Percentiles rank a stretch among this genome's conserved stretches.
phyloP scores from a whole-genome alignment of 2,113 vertebrate genomes.

The Bombycilla garrulus region DNA sequence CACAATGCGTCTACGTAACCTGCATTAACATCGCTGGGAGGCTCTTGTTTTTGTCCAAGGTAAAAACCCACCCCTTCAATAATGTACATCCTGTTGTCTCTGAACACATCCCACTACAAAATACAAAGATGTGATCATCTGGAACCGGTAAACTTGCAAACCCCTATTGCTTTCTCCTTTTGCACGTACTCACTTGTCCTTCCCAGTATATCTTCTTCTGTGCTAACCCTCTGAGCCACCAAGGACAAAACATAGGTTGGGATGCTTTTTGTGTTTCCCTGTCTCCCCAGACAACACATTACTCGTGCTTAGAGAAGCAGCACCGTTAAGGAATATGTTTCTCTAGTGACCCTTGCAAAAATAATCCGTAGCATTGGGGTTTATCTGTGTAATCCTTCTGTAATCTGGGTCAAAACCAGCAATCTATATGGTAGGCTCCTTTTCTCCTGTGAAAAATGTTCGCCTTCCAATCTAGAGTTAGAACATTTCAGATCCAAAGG shows the following conservation, averaged over 20 bases:
- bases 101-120: not conserved
- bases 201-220: not conserved
- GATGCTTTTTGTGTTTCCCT: not conserved
- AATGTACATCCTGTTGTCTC: not conserved
- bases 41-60: not conserved
- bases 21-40: not conserved
- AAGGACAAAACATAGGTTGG: not conserved
- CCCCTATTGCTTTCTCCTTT: not conserved
- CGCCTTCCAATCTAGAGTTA: not conserved
- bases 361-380: not conserved
- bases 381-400: not conserved
- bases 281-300: not conserved
- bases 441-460: not conserved
- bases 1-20: rapidly evolving
- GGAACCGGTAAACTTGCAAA: not conserved
- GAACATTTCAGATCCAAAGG: not conserved
- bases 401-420: not conserved
- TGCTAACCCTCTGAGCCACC: not conserved
- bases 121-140: not conserved
- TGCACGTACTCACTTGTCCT: not conserved
- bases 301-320: not conserved
- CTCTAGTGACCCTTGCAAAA: not conserved
- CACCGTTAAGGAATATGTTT: not conserved
- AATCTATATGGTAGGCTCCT: not conserved
- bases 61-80: not conserved